Base-by-base conservation (phyloP, 2,797 vertebrate genomes). In the Pelodytes ibericus region DNA sequence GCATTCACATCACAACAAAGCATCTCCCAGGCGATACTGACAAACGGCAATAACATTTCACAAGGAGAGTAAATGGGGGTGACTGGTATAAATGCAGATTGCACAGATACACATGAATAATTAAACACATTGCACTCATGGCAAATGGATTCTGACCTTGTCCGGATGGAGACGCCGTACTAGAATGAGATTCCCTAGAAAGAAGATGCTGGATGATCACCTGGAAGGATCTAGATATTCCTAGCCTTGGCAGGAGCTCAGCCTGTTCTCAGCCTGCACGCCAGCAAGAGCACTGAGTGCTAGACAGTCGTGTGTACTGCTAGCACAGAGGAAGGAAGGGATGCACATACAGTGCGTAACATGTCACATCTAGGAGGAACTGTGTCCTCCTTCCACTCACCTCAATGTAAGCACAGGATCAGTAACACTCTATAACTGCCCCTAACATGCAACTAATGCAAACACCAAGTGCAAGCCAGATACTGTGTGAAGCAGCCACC, bases 71-170 rank as follows among this genome's bases (percentile, higher is more conserved):
- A 7, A 39, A 39, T 39, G 36, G 36, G 36, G 15, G 36, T 13
- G 36, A 39, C 36, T 39, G 47, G 13, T 16, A 4, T 16, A 49
- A 16, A 16, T 4, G 10, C 47, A 49, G 13, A 10, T n/a, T n/a
- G n/a, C 18, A 49, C 18, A 49, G 47, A 49, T 5, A 15, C 18
- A 18, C 5, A 4, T n/a, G 18, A 49, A 49, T 49, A 13, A 49
- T 49, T 15, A 49, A 49, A 16, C 47, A 49, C 47, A 16, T 4
- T 15, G 47, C 3, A 18, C 18, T 39, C 49, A 39, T n/a, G n/a
- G 3, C 20, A 51, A 31, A 7, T 44, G 26, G 49, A 36, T 64
- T 44, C 72, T 74, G 63, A 74, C 72, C 72, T 74, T 67, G 72
- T 25, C 31, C 56, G 24, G 56, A 26, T 2, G 56, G 18, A 26